Percentiles rank a stretch among this genome's conserved stretches.
phyloP scores from a whole-genome alignment of 2,888 invertebrate genomes.

The Amorpha juglandis region DNA sequence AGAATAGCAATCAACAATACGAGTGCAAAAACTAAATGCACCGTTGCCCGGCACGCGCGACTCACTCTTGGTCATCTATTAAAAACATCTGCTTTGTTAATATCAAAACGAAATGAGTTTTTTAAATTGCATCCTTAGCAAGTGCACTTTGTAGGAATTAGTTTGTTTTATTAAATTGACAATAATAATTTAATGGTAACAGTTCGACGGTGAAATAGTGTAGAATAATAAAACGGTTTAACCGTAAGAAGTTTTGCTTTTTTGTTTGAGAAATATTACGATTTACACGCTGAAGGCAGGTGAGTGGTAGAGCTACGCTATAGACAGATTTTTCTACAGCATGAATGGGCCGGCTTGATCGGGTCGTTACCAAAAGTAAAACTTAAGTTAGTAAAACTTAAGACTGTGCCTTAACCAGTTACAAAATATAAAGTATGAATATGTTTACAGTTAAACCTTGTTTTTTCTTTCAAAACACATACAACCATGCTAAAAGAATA shows the following conservation, averaged over 20 bases:
- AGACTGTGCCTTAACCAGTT: no score
- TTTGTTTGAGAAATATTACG: background rate
- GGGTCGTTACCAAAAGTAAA: no score
- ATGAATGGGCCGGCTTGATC: no score
- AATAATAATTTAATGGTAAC: constrained; percentile 24
- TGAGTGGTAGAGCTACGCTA: no score
- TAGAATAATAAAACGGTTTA: background rate
- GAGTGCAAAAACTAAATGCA: constrained; percentile 39
- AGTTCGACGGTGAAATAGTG: background rate
- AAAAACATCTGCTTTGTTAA: constrained; percentile 52
- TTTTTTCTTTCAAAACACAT: background rate
- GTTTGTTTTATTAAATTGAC: constrained; percentile 36
- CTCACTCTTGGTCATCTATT: constrained; percentile 36
- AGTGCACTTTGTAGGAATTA: constrained; percentile 33
- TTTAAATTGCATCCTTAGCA: constrained; percentile 49
- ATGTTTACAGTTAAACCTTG: no score
- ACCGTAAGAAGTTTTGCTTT: background rate
- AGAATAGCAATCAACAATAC: constrained; percentile 13
- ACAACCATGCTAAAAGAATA: background rate
- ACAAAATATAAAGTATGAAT: no score
- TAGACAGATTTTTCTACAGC: no score
- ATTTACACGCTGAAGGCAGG: no score
- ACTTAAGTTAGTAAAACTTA: no score
- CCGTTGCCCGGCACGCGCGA: constrained; percentile 35
- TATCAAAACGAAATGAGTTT: constrained; percentile 47